Conservation (phyloP, 1,140 invertebrate genomes). For the Camponotus floridanus region DNA sequence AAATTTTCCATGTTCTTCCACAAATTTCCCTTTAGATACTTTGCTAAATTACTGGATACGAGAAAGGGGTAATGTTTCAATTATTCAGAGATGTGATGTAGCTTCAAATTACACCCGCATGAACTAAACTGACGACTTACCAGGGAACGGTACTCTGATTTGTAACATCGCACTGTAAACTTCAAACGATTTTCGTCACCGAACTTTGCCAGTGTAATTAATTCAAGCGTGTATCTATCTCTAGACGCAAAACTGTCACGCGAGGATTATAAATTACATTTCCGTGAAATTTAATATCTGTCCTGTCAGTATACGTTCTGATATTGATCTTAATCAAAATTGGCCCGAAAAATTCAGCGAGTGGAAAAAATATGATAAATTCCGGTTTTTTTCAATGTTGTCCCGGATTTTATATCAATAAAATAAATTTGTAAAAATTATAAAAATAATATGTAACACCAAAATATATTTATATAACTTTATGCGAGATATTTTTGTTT, state of each 20-base stretch:
- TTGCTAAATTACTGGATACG: too few relatives aligned
- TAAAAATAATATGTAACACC: too few relatives aligned
- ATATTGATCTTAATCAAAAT: background rate
- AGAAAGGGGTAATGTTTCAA: too few relatives aligned
- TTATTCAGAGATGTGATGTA: background rate
- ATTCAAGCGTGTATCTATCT: conserved; percentile 36
- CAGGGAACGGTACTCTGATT: background rate
- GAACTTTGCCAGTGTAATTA: conserved; percentile 33
- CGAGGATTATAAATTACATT: background rate
- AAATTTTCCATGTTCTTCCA: too few relatives aligned
- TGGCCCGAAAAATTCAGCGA: too few relatives aligned
- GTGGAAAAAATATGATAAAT: too few relatives aligned
- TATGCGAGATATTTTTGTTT: too few relatives aligned
- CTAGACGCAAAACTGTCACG: background rate
- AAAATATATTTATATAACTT: too few relatives aligned
- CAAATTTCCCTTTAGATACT: too few relatives aligned
- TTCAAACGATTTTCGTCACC: conserved; percentile 26
- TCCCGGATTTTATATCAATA: too few relatives aligned
- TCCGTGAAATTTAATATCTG: conserved; percentile 37
- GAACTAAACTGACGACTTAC: conserved; percentile 32
- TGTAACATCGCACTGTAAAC: background rate
- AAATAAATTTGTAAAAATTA: too few relatives aligned
- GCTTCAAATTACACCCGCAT: background rate
- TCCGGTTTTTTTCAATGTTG: too few relatives aligned
- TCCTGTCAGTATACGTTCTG: background rate